phyloP scores from a whole-genome alignment of 1,140 invertebrate species.

The Pogonus chalceus region DNA sequence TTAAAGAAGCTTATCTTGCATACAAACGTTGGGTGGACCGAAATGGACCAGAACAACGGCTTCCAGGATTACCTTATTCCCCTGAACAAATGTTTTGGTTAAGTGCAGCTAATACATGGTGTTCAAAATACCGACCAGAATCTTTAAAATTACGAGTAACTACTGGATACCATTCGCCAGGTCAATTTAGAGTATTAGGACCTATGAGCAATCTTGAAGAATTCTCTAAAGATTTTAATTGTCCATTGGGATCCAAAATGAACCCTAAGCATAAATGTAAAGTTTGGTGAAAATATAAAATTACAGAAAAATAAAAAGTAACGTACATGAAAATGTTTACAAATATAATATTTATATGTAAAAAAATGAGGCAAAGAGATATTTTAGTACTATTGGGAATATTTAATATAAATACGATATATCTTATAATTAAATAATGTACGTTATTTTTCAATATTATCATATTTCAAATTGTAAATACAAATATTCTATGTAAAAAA shows the following conservation, averaged over 20 bases:
- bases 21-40: slow-evolving; percentile 37
- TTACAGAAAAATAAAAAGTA: not conserved
- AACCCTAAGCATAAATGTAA: slow-evolving; percentile 81
- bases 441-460: too few species aligned
- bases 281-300: slow-evolving; percentile 52
- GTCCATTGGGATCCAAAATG: slow-evolving; percentile 70
- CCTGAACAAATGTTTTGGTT: slow-evolving; percentile 68
- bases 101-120: slow-evolving; percentile 58
- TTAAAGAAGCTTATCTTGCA: slow-evolving; percentile 52
- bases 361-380: too few species aligned
- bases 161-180: slow-evolving; percentile 68
- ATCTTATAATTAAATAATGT: too few species aligned
- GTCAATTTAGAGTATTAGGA: slow-evolving; percentile 74
- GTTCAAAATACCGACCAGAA: slow-evolving; percentile 57
- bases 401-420: too few species aligned
- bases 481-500: too few species aligned
- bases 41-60: slow-evolving; percentile 29
- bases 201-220: slow-evolving; percentile 82
- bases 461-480: too few species aligned
- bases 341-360: too few species aligned
- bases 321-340: too few species aligned
- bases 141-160: slow-evolving; percentile 61
- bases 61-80: slow-evolving; percentile 38
- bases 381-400: too few species aligned
- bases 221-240: slow-evolving; percentile 80